Percentiles rank a stretch among this genome's conserved stretches.
These are phyloP conservation scores for Zosterops borbonicus DNA, from an alignment of 2,113 vertebrate genomes.

Conservation along the genomic window DNA sequence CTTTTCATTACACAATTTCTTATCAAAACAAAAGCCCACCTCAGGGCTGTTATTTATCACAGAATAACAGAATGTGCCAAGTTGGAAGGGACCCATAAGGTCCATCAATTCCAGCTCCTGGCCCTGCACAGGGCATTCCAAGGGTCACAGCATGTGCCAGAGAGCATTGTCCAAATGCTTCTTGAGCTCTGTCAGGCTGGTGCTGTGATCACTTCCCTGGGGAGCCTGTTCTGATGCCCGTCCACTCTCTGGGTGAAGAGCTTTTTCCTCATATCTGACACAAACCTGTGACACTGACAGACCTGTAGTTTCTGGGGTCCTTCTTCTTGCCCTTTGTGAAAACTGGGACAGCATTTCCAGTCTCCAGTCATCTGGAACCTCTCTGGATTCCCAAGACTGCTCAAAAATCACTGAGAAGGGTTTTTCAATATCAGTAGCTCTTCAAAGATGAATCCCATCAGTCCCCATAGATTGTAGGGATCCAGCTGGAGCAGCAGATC, in stretches of 20 bases:
- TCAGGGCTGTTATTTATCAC: neutral
- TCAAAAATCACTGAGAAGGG: neutral
- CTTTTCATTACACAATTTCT: neutral
- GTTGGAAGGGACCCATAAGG: neutral
- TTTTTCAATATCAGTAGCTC: neutral
- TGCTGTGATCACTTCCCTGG: neutral
- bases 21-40: neutral
- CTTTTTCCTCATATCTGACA: neutral
- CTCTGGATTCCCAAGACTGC: neutral
- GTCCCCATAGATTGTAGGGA: neutral
- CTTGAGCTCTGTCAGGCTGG: neutral
- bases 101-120: neutral
- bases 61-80: neutral
- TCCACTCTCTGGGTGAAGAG: neutral
- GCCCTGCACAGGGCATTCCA: neutral
- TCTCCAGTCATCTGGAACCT: neutral
- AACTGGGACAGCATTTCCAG: neutral
- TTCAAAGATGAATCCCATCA: neutral
- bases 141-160: neutral
- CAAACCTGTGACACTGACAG: neutral
- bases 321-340: neutral
- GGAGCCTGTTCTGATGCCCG: neutral
- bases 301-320: neutral
- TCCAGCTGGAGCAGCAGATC: neutral
- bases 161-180: neutral